phyloP scores from a whole-genome alignment of 2,113 vertebrate genomes.

The Trogon melanurus region DNA sequence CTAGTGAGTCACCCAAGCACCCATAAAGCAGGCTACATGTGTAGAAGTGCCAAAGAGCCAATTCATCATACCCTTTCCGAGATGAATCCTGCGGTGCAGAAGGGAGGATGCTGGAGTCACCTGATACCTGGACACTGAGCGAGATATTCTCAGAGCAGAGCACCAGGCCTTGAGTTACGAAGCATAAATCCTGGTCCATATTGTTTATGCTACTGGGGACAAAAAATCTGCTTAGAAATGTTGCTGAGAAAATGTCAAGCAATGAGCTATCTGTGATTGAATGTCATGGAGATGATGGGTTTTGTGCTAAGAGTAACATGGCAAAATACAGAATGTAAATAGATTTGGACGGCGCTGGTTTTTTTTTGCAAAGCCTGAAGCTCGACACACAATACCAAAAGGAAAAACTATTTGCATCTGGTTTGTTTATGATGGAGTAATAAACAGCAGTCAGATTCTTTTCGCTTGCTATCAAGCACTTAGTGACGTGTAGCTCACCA shows the following conservation, averaged over 20 bases:
- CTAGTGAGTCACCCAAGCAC: neutral
- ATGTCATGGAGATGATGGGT: neutral
- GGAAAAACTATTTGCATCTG: neutral
- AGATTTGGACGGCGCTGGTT: neutral
- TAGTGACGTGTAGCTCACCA: neutral
- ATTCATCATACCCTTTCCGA: neutral
- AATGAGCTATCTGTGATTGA: neutral
- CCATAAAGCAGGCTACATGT: neutral
- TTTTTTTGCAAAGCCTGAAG: neutral
- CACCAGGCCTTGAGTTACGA: neutral
- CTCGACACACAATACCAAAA: neutral
- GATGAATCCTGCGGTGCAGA: neutral
- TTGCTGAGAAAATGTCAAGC: neutral
- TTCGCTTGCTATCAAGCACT: neutral
- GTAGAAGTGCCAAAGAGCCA: neutral
- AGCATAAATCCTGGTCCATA: neutral
- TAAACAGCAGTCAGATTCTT: neutral
- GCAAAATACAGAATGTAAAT: neutral
- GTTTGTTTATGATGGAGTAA: neutral
- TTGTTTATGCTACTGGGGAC: slow-evolving; percentile 23
- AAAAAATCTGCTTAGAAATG: slow-evolving; percentile 13
- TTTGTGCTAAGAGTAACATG: slow-evolving; percentile 10
- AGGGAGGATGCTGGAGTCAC: neutral
- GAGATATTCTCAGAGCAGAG: neutral
- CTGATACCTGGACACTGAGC: accelerated